Evolutionary conservation across 1,140 invertebrate species (phyloP), one percentile per base, ranked within the genome.

Genomic region (Aethina tumida): DNA sequence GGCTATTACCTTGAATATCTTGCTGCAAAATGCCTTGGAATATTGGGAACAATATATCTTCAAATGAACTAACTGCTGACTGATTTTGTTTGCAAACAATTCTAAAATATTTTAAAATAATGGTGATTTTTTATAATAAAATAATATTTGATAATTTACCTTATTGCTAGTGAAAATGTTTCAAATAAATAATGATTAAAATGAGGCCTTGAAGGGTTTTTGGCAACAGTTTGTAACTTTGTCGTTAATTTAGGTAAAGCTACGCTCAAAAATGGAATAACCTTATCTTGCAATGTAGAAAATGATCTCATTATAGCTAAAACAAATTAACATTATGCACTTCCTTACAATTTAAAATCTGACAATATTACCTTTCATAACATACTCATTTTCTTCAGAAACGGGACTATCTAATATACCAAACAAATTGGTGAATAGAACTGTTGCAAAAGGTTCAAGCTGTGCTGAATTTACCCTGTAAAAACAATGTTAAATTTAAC

Each of bases 181-280:
- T 98, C 95, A 64, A 98, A 98, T 1, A 98, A 68, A 66, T 89
- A 97, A 61, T 98, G 94, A 69, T 97, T 97, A 63, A 97, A 98
- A 61, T 96, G 86, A 1, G 95, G 94, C 50, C 90, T 88, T 50
- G 84, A 91, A 0, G 94, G 94, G 70, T 97, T 97, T 68, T 86
- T 90, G 24, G 90, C 74, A n/a, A 94, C 91, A 5, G 75, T 58
- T 4, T 75, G 64, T 2, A 98, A 63, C 63, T 93, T 92, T 41
- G 79, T 69, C 0, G 88, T 91, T 3, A 98, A 68, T 56, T 87
- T 83, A 2, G 84, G 81, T 25, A 97, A 64, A 9, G 93, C 68
- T 8, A 77, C 71, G 15, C 71, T 75, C 49, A 97, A 67, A 56
- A 78, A 84, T 14, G 86, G 84, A 47, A 96, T 67, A n/a, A 89